phyloP scores from a whole-genome alignment of 2,797 vertebrate genomes.

The Enteromius unitaeniatus region DNA sequence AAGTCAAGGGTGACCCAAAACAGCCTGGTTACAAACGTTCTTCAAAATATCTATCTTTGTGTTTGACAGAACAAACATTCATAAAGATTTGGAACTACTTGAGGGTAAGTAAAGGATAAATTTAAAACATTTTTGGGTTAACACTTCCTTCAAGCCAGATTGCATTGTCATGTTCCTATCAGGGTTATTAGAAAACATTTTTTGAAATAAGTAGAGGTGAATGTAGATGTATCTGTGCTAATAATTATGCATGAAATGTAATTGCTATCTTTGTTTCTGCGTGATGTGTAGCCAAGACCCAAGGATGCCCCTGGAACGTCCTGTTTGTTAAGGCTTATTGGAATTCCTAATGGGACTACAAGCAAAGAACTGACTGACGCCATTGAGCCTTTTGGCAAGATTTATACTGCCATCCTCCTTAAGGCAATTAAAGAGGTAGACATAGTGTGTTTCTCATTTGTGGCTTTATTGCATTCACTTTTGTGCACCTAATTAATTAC shows the following conservation, averaged over 20 bases:
- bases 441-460: neutral
- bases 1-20: too few relatives aligned
- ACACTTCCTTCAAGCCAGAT: neutral
- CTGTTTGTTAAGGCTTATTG: conserved; percentile 56
- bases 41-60: too few relatives aligned
- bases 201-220: too few relatives aligned
- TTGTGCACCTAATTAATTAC: neutral
- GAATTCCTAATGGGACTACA: conserved; percentile 65
- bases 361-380: conserved; percentile 78
- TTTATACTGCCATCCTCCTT: conserved; percentile 79
- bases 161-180: neutral
- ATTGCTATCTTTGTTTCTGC: neutral
- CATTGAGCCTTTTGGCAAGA: conserved; percentile 83
- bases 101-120: too few relatives aligned
- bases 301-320: conserved; percentile 48
- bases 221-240: neutral
- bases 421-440: conserved; percentile 70
- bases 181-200: neutral
- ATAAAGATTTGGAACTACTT: too few relatives aligned
- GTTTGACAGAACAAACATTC: too few relatives aligned
- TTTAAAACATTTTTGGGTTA: too few relatives aligned
- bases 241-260: neutral
- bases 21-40: too few relatives aligned
- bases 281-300: conserved; percentile 40
- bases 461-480: neutral